Conservation (phyloP, 1,140 invertebrate species). For the Amphibalanus amphitrite region DNA sequence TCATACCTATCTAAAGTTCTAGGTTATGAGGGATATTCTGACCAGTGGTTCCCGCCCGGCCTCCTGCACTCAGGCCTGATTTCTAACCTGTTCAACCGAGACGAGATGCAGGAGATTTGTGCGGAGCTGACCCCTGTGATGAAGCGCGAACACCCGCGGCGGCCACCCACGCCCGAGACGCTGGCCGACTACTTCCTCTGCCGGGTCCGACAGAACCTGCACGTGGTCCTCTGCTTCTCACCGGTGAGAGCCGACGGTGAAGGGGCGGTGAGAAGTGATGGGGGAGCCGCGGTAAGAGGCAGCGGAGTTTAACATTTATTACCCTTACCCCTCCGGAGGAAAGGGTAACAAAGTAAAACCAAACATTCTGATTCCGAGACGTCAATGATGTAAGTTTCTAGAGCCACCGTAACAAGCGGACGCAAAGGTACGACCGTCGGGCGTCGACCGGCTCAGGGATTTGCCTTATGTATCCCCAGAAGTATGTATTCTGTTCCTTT, state of each 20-base stretch:
- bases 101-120: slow-evolving; percentile 88
- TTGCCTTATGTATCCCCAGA: too few relatives aligned
- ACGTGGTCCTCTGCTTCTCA: slow-evolving; percentile 91
- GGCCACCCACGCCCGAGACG: slow-evolving; percentile 66
- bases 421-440: neutral
- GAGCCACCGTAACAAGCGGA: slow-evolving; percentile 5
- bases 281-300: too few relatives aligned
- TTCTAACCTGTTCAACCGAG: slow-evolving; percentile 87
- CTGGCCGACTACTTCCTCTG: slow-evolving; percentile 88
- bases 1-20: too few relatives aligned
- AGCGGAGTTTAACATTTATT: too few relatives aligned
- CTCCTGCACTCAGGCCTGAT: slow-evolving; percentile 74
- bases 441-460: neutral
- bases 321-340: too few relatives aligned
- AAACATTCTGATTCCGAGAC: too few relatives aligned
- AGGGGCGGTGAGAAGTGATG: too few relatives aligned
- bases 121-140: slow-evolving; percentile 83
- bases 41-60: too few relatives aligned
- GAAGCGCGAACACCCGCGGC: slow-evolving; percentile 83
- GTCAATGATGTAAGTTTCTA: neutral
- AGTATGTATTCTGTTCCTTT: too few relatives aligned
- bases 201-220: slow-evolving; percentile 77
- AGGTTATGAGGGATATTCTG: too few relatives aligned
- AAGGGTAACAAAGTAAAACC: neutral
- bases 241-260: slow-evolving; percentile 43